Conservation (phyloP, 1,140 invertebrate genomes). For the Drosophila equinoxialis region DNA sequence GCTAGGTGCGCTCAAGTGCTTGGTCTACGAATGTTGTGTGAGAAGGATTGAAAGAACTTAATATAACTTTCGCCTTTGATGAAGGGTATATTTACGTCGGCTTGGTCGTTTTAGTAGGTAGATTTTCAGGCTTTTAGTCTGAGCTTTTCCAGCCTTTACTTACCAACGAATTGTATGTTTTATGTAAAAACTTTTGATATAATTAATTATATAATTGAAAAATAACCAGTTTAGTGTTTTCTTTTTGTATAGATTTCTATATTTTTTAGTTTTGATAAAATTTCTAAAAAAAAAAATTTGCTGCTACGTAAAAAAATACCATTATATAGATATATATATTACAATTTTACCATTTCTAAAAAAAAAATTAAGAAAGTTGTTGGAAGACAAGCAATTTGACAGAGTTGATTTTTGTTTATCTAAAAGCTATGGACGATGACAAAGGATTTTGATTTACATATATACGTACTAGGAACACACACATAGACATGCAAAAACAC, state of each 20-base stretch:
- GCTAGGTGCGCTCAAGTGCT: neutral
- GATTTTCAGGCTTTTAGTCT: too few relatives aligned
- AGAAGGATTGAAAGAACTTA: too few relatives aligned
- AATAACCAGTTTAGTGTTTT: neutral
- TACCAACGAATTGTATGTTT: too few relatives aligned
- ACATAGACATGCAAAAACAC: slow-evolving; percentile 12
- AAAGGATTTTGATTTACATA: neutral
- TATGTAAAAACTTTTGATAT: too few relatives aligned
- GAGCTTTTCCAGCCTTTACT: too few relatives aligned
- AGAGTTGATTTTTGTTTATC: slow-evolving; percentile 13
- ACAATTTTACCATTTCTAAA: slow-evolving; percentile 8
- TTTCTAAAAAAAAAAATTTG: slow-evolving; percentile 59
- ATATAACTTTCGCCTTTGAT: too few relatives aligned
- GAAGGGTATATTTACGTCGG: too few relatives aligned
- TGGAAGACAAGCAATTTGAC: slow-evolving; percentile 67
- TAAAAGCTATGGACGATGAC: slow-evolving; percentile 7
- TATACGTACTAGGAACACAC: slow-evolving; percentile 7
- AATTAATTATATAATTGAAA: too few relatives aligned
- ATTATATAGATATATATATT: slow-evolving; percentile 20
- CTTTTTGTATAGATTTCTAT: slow-evolving; percentile 11
- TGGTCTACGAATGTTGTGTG: neutral
- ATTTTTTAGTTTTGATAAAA: slow-evolving; percentile 47
- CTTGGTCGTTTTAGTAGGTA: too few relatives aligned
- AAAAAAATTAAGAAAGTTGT: slow-evolving; percentile 6
- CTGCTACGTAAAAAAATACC: slow-evolving; percentile 30